Conservation (phyloP, 1,140 invertebrate genomes). For the Drosophila mayri region DNA sequence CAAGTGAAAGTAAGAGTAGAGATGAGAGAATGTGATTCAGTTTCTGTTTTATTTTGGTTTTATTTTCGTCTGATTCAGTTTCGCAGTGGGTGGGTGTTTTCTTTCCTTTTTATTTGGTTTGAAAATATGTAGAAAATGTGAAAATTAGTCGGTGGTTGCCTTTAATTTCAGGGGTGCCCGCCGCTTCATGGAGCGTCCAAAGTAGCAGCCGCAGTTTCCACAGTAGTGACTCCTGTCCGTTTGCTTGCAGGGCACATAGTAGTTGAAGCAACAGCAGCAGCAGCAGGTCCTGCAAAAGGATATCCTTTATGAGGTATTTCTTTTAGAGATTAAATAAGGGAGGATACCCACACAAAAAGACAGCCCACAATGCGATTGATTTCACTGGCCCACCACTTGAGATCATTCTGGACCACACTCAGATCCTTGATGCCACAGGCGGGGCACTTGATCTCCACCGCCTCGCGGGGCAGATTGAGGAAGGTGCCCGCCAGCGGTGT, state of each 20-base stretch:
- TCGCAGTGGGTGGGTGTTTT: conserved; percentile 26
- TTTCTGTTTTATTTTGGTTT: conserved; percentile 40
- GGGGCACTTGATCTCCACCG: conserved; percentile 71
- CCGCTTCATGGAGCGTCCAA: conserved; percentile 73
- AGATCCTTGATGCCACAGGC: conserved; percentile 66
- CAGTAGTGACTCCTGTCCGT: conserved; percentile 82
- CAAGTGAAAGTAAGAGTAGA: neutral
- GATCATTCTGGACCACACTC: conserved; percentile 71
- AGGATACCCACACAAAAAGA: conserved; percentile 70
- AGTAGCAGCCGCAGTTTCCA: conserved; percentile 80
- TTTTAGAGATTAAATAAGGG: neutral
- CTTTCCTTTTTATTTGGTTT: neutral
- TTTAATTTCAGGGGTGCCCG: conserved; percentile 60
- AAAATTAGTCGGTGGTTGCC: conserved; percentile 31
- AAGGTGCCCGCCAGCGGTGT: conserved; percentile 75
- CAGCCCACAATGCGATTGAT: conserved; percentile 77
- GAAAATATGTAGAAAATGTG: conserved; percentile 11
- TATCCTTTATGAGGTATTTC: neutral
- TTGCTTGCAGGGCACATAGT: conserved; percentile 72
- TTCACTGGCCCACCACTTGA: conserved; percentile 79
- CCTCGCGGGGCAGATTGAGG: conserved; percentile 69
- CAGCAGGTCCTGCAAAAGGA: conserved; percentile 62
- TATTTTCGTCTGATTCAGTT: conserved; percentile 2
- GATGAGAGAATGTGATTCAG: conserved; percentile 5
- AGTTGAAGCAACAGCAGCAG: conserved; percentile 78